These are phyloP conservation scores for Germaria angustata DNA, from an alignment of 2,888 invertebrate genomes.

Conservation along the genomic window DNA sequence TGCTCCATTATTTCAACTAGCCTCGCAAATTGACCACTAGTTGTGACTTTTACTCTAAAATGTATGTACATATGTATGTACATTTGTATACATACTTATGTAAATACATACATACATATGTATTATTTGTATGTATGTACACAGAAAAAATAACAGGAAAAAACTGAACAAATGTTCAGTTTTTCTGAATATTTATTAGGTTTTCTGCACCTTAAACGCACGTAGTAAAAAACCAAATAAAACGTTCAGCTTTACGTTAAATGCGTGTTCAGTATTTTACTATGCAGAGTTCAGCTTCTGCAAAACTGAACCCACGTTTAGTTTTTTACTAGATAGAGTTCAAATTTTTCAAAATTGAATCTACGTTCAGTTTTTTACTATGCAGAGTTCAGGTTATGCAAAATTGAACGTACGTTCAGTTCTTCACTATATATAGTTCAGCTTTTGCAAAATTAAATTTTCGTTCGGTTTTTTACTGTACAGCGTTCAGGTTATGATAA, in stretches of 20 bases:
- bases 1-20: too few relatives aligned
- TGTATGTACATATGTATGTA: too few relatives aligned
- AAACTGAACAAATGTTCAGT: conserved; percentile 6
- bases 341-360: neutral
- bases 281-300: too few relatives aligned
- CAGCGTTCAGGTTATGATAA: too few relatives aligned
- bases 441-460: neutral
- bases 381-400: neutral
- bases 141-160: neutral
- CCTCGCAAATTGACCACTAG: too few relatives aligned
- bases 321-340: neutral
- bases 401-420: neutral
- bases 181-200: conserved; percentile 4
- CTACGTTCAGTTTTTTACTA: neutral
- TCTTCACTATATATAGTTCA: neutral
- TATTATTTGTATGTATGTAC: too few relatives aligned
- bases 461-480: neutral
- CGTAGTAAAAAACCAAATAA: conserved; percentile 5
- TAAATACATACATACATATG: too few relatives aligned
- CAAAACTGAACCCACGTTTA: neutral
- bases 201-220: neutral
- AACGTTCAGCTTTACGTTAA: neutral
- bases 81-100: too few relatives aligned
- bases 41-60: too few relatives aligned
- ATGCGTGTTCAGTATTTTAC: too few relatives aligned